Evolutionary conservation across 1,140 invertebrate genomes (phyloP), one percentile per base, ranked within the genome.

Genomic region (Antheraea mylitta): DNA sequence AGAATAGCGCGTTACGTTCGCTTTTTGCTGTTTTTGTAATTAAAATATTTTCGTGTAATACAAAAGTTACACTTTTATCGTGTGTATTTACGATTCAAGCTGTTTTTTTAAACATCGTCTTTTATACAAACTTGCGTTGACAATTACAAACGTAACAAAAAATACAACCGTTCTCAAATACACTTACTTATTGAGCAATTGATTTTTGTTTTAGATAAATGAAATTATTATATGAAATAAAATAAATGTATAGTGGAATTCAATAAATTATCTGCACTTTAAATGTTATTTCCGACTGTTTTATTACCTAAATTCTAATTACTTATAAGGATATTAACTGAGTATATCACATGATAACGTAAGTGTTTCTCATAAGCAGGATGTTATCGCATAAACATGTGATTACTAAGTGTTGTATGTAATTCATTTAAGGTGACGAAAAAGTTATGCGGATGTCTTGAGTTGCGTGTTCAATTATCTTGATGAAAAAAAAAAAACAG

Each of bases 361-460:
- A 53, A 13, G 45, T 16, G 45, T 53, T 53, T 6, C 45, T 53
- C 45, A 16, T 16, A 53, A 53, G 45, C 16, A 53, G 45, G 45
- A 53, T 53, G 45, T 53, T 53, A 16, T 53, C 16, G 16, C 9
- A 53, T 53, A 53, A 48, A 53, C 45, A 53, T 6, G 16, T 53
- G 9, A 53, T 53, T 53, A 53, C 45, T 53, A 53, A 53, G 45
- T 53, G 45, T 53, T 53, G 13, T 53, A 53, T 53, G 45, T 53
- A 53, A 53, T 53, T 53, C 45, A 13, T 53, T 10, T 53, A 16
- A 48, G 45, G 45, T 53, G 45, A 53, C 45, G 45, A 53, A 53
- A 53, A 53, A 16, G 45, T 53, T 53, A 53, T 10, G 16, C 45
- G 45, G 45, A 53, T 53, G 16, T 53, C 45, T 53, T 53, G 45